A percentile compares a stretch with the other conserved stretches of the same genome.
Evolutionary conservation across 2,888 invertebrate genomes (phyloP).

Genomic region (Lepeophtheirus nordmannii): DNA sequence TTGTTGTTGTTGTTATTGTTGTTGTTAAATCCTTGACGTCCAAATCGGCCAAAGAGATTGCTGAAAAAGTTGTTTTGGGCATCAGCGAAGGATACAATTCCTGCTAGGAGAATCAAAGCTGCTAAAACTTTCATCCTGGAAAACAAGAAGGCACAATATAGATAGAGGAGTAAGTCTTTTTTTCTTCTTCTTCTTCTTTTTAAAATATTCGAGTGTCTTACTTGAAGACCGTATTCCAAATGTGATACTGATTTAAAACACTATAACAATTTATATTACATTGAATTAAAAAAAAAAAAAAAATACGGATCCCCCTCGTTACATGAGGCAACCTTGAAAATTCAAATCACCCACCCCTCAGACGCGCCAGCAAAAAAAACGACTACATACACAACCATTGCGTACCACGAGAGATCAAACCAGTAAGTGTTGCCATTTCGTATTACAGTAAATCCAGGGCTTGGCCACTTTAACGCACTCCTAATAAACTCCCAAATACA

Average conservation of each 20-base stretch:
- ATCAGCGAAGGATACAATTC: background rate
- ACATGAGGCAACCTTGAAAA: background rate
- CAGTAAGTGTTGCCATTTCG: background rate
- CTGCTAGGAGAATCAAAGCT: conserved; percentile 3
- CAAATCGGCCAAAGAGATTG: background rate
- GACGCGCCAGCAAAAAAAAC: conserved; percentile 1
- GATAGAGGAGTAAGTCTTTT: background rate
- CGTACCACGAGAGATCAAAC: background rate
- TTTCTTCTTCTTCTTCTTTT: background rate
- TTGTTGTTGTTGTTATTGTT: background rate
- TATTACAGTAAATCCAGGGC: no score
- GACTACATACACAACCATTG: no score
- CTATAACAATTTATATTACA: background rate
- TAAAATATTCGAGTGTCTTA: no score
- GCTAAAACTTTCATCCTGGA: conserved; percentile 4
- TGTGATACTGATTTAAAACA: conserved; percentile 1
- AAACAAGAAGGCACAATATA: background rate
- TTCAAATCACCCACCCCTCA: background rate
- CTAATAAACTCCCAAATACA: no score
- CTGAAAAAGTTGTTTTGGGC: background rate
- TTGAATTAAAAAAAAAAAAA: background rate
- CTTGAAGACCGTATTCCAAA: background rate
- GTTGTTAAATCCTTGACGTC: background rate
- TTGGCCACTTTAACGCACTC: no score
- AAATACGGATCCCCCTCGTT: background rate